Conservation (phyloP, 2,113 vertebrate species). For the Pelecanoides urinatrix region DNA sequence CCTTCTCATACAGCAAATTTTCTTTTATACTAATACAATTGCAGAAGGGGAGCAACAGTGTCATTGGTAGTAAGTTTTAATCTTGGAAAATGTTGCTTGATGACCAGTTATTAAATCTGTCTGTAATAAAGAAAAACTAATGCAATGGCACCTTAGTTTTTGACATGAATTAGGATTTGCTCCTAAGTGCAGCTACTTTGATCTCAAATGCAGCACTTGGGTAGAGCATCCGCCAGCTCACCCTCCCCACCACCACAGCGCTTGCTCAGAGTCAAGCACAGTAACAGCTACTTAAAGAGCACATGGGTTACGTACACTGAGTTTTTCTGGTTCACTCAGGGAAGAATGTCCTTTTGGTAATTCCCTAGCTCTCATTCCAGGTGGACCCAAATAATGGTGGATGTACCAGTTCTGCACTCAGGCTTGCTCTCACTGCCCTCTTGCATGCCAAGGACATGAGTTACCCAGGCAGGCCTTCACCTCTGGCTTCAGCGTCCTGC, state of each 20-base stretch:
- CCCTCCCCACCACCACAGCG: not conserved
- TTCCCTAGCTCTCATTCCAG: not conserved
- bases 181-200: not conserved
- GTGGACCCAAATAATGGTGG: not conserved
- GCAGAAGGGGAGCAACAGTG: not conserved
- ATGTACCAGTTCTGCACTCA: not conserved
- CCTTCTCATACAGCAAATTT: not conserved
- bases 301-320: rapidly evolving
- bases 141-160: not conserved
- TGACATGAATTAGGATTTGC: not conserved
- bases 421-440: not conserved
- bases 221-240: not conserved
- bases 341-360: not conserved
- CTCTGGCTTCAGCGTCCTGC: not conserved
- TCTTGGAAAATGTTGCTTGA: not conserved
- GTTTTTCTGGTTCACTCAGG: not conserved
- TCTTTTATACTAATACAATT: not conserved
- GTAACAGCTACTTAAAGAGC: not conserved
- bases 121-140: not conserved
- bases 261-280: not conserved
- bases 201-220: not conserved
- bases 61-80: not conserved
- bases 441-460: not conserved
- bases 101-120: not conserved
- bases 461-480: not conserved